A percentile compares a stretch with the other conserved stretches of the same genome.
These are phyloP conservation scores for Zapus hudsonius DNA, from an alignment of 2,113 vertebrate species.

Conservation along the genomic window DNA sequence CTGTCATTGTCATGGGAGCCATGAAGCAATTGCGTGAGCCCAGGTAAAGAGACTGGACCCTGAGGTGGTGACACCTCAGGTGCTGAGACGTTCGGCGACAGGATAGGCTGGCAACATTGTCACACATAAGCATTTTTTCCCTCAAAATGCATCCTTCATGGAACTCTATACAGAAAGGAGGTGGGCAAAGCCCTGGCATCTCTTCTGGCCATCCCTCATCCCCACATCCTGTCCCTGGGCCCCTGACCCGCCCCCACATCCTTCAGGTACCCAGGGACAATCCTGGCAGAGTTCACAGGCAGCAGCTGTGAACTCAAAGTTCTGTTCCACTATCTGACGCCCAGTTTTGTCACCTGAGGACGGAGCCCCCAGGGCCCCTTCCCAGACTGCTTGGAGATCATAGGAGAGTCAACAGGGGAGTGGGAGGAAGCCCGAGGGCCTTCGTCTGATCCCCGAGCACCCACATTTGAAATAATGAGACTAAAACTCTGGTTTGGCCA, in stretches of 20 bases:
- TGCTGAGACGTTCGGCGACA: not conserved
- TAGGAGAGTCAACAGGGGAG: not conserved
- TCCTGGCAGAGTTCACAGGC: not conserved
- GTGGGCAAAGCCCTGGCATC: rapidly evolving
- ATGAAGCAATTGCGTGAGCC: not conserved
- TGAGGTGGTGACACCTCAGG: not conserved
- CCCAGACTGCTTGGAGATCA: not conserved
- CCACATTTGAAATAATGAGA: no score
- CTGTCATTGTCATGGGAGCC: not conserved
- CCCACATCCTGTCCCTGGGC: rapidly evolving
- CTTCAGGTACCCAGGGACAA: not conserved
- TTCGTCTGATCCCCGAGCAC: no score
- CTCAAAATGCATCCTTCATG: not conserved
- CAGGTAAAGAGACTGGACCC: not conserved
- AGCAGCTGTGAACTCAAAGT: no score
- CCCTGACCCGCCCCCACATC: not conserved
- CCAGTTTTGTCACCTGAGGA: not conserved
- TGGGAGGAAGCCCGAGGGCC: no score
- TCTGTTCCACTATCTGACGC: not conserved
- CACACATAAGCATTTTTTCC: not conserved
- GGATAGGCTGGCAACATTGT: not conserved
- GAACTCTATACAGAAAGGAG: not conserved
- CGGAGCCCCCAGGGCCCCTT: rapidly evolving
- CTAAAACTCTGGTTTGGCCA: no score
- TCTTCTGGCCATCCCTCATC: rapidly evolving